These are phyloP conservation scores for Heliconius charithonia DNA, from an alignment of 2,888 invertebrate species.

Conservation along the genomic window DNA sequence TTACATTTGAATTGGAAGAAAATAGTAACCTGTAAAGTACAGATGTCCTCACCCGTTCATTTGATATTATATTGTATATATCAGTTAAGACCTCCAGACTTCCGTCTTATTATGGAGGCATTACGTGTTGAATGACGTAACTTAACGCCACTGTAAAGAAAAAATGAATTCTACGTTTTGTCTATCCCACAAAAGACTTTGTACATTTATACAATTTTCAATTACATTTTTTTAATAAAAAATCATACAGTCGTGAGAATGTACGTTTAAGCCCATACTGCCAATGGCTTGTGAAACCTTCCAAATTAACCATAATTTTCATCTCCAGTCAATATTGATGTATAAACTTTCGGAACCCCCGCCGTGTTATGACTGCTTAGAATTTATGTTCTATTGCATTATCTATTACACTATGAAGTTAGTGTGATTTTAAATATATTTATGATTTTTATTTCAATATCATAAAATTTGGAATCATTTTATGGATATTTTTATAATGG, in stretches of 20 bases:
- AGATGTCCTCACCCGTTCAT: too few species aligned
- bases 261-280: constrained; percentile 44
- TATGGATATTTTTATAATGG: neutral
- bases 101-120: too few species aligned
- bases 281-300: constrained; percentile 61
- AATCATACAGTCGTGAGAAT: constrained; percentile 10
- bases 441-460: constrained; percentile 23
- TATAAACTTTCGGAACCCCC: constrained; percentile 60
- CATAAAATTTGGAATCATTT: neutral
- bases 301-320: constrained; percentile 62
- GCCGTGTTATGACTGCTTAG: constrained; percentile 61
- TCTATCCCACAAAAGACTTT: neutral
- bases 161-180: too few species aligned
- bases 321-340: constrained; percentile 63
- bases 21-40: too few species aligned
- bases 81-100: too few species aligned
- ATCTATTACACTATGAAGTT: constrained; percentile 62
- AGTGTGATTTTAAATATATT: constrained; percentile 48
- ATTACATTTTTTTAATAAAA: neutral
- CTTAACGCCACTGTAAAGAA: too few species aligned
- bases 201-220: neutral
- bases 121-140: too few species aligned
- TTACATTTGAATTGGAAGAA: too few species aligned
- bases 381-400: constrained; percentile 55
- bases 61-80: too few species aligned